Conservation (phyloP, 2,113 vertebrate species). For the Rhineura floridana region DNA sequence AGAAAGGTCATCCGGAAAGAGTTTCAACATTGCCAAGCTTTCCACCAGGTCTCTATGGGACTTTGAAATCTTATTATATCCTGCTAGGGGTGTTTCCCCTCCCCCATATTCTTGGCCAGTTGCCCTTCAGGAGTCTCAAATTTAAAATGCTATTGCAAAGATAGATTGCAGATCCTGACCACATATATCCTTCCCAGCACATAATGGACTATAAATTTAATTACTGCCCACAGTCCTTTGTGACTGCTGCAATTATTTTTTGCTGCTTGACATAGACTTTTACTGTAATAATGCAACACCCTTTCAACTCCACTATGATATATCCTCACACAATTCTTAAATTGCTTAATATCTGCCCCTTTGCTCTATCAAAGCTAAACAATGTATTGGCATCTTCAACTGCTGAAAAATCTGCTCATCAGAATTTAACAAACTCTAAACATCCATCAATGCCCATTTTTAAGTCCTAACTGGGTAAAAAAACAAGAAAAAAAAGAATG, state of each 20-base stretch:
- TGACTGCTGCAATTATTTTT: background rate
- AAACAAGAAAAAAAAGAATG: background rate
- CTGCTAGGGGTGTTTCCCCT: rapidly evolving
- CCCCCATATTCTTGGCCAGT: background rate
- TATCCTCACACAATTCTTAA: background rate
- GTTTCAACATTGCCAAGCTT: background rate
- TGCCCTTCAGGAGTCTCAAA: background rate
- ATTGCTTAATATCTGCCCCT: background rate
- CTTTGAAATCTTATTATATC: background rate
- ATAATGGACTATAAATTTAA: background rate
- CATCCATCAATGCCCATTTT: background rate
- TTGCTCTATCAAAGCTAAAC: background rate
- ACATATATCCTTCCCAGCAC: background rate
- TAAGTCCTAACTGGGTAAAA: background rate
- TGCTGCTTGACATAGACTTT: background rate
- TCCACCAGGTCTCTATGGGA: background rate
- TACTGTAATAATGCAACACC: background rate
- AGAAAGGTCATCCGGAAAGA: background rate
- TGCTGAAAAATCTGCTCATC: background rate
- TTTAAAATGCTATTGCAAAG: background rate
- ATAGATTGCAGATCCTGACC: background rate
- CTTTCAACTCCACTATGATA: background rate
- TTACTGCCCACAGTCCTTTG: background rate
- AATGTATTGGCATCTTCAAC: background rate
- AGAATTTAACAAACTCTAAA: background rate